phyloP scores from a whole-genome alignment of 2,113 vertebrate genomes.

The Tachysurus vachellii region DNA sequence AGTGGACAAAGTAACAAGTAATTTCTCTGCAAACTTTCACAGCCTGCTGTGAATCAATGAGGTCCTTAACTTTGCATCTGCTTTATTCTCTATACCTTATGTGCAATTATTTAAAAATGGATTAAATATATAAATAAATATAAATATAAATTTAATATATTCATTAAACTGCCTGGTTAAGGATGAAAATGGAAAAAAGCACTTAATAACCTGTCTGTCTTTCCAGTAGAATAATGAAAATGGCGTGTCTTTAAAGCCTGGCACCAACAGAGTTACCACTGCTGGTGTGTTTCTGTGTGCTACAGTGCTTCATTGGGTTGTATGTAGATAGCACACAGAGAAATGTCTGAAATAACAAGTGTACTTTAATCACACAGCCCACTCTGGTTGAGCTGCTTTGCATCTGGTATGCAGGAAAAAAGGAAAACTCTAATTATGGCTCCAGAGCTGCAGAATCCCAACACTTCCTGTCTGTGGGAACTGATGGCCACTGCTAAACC shows the following conservation, averaged over 20 bases:
- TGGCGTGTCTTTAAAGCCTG: conserved; percentile 24
- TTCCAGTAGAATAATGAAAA: background rate
- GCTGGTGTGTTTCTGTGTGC: conserved; percentile 54
- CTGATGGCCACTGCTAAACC: conserved; percentile 85
- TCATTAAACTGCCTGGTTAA: conserved; percentile 4
- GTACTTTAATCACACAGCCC: conserved; percentile 94
- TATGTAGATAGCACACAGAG: conserved; percentile 71
- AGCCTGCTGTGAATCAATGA: conserved; percentile 11
- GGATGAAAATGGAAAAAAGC: conserved; percentile 1
- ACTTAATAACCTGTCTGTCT: background rate
- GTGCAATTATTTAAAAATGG: background rate
- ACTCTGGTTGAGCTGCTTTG: conserved; percentile 91
- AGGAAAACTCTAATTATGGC: conserved; percentile 93
- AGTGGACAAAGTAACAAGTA: conserved; percentile 52
- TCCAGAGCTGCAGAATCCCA: conserved; percentile 84
- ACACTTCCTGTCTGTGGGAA: conserved; percentile 81
- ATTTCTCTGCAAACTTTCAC: conserved; percentile 1
- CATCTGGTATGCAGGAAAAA: conserved; percentile 87
- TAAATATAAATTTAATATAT: background rate
- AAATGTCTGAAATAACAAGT: conserved; percentile 95
- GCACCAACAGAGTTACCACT: conserved; percentile 26
- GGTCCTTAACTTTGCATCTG: background rate
- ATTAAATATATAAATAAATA: background rate
- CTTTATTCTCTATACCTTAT: conserved; percentile 12
- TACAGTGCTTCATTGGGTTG: conserved; percentile 38